These are phyloP conservation scores for Tragelaphus imberbis DNA, from an alignment of 2,113 vertebrate genomes.

Conservation along the genomic window DNA sequence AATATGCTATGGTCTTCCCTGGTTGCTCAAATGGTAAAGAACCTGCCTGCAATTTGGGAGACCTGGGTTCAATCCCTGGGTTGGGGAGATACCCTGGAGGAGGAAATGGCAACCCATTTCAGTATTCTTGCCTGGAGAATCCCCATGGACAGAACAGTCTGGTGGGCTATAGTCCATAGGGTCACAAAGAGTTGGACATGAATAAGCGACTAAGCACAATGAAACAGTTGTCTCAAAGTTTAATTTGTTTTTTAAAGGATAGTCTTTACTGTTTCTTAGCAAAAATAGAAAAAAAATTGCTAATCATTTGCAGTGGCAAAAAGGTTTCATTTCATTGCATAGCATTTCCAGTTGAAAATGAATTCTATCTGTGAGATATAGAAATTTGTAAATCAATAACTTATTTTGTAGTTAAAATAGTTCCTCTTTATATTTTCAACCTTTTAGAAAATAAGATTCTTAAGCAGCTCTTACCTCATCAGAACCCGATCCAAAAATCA, in stretches of 20 bases:
- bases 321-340: constrained; percentile 28
- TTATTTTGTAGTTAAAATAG: not conserved
- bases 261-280: constrained; percentile 11
- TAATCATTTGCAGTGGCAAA: constrained; percentile 22
- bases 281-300: constrained; percentile 10
- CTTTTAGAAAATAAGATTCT: constrained; percentile 47
- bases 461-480: constrained; percentile 91
- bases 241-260: not conserved
- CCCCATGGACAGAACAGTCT: not conserved
- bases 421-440: not conserved
- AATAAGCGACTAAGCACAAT: not conserved
- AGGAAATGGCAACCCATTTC: not conserved
- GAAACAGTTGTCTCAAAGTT: not conserved
- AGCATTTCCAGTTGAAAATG: constrained; percentile 43
- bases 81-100: not conserved
- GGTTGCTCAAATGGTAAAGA: not conserved
- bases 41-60: not conserved
- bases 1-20: not conserved
- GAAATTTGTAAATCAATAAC: not conserved
- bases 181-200: not conserved
- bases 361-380: constrained; percentile 27
- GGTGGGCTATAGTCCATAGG: not conserved
- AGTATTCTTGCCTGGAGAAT: not conserved
- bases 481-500: constrained; percentile 99
- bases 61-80: not conserved